Evolutionary conservation across 2,888 invertebrate genomes (phyloP).

Genomic region (Acanthacorydalis orientalis): DNA sequence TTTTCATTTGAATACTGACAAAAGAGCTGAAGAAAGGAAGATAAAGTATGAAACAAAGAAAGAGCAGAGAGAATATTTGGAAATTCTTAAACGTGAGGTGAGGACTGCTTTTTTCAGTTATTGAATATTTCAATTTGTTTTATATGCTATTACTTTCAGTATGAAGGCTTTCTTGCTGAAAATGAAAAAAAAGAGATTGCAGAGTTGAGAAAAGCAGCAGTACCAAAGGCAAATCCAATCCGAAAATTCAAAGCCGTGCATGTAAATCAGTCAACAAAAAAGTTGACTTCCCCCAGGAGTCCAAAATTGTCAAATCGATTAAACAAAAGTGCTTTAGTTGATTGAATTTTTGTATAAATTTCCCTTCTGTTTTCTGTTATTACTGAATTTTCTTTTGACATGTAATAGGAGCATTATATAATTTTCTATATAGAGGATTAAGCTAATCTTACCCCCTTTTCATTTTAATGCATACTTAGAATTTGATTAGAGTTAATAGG

Average conservation of each 20-base stretch:
- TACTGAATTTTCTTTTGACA: neutral
- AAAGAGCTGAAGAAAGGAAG: slow-evolving; percentile 41
- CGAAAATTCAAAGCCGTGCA: slow-evolving; percentile 31
- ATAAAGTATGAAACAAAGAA: slow-evolving; percentile 39
- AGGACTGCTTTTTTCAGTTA: neutral
- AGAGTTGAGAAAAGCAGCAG: slow-evolving; percentile 35
- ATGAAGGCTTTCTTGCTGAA: slow-evolving; percentile 24
- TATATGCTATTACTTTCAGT: slow-evolving; percentile 12
- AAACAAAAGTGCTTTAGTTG: neutral
- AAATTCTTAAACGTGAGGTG: slow-evolving; percentile 11
- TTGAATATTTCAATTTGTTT: neutral
- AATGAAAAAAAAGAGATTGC: slow-evolving; percentile 31
- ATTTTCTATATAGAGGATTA: too few relatives aligned
- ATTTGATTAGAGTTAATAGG: too few relatives aligned
- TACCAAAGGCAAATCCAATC: slow-evolving; percentile 46
- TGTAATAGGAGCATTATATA: neutral
- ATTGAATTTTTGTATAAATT: too few relatives aligned
- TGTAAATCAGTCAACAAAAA: slow-evolving; percentile 31
- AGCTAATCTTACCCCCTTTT: too few relatives aligned
- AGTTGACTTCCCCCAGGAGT: slow-evolving; percentile 45
- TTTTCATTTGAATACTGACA: slow-evolving; percentile 45
- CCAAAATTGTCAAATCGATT: slow-evolving; percentile 27
- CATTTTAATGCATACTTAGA: too few relatives aligned
- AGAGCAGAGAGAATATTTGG: slow-evolving; percentile 33
- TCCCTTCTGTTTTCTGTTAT: neutral